Conservation (phyloP, 2,888 invertebrate genomes). For the Ophion slaviceki region DNA sequence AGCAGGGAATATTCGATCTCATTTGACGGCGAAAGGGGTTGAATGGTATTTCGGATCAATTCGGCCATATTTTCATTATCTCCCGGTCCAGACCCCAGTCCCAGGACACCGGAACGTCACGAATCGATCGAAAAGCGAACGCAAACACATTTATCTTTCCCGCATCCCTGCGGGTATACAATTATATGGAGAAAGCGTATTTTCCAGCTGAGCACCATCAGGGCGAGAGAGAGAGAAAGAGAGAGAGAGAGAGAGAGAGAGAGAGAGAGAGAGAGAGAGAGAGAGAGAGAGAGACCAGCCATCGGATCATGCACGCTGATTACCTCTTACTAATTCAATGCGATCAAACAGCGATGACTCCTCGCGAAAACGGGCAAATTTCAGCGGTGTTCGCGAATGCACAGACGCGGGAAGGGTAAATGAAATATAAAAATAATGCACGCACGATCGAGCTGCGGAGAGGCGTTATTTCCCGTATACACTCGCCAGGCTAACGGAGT, state of each 20-base stretch:
- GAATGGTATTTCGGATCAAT: not conserved
- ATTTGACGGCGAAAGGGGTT: not conserved
- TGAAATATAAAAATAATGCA: constrained; percentile 59
- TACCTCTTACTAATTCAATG: constrained; percentile 76
- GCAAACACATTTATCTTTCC: constrained; percentile 53
- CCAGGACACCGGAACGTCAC: constrained; percentile 69
- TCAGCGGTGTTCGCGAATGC: not conserved
- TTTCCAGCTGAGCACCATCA: constrained; percentile 64
- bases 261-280: too few relatives aligned
- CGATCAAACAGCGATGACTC: constrained; percentile 46
- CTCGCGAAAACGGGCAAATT: constrained; percentile 29
- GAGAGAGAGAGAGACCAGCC: constrained; percentile 62
- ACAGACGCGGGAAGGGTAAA: constrained; percentile 30
- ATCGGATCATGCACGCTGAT: constrained; percentile 74
- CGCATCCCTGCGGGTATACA: constrained; percentile 19
- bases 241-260: constrained; percentile 18
- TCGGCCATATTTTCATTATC: constrained; percentile 45
- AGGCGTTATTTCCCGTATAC: constrained; percentile 11
- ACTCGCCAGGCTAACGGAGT: not conserved
- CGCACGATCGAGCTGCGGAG: constrained; percentile 12
- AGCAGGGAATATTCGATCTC: not conserved
- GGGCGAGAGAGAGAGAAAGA: constrained; percentile 12
- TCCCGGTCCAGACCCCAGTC: constrained; percentile 24
- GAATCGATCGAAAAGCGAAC: constrained; percentile 51
- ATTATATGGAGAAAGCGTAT: constrained; percentile 73